A percentile compares a stretch with the other conserved stretches of the same genome.
These are phyloP conservation scores for Tachyglossus aculeatus DNA, from an alignment of 2,797 vertebrate species.

Conservation along the genomic window DNA sequence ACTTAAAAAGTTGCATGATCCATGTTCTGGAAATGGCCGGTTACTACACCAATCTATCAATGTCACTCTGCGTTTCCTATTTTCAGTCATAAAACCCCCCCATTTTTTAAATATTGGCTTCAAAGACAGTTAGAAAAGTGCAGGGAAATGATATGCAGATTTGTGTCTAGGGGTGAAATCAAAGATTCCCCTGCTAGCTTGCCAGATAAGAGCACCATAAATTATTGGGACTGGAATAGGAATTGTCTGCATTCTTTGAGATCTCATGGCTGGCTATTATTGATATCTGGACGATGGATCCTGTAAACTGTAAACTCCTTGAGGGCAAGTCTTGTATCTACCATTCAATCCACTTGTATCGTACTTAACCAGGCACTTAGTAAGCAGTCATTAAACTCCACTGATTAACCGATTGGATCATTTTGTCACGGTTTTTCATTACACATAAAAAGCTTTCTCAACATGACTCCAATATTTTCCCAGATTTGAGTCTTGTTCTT, in stretches of 20 bases:
- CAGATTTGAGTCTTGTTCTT: too few species aligned
- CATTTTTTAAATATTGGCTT: neutral
- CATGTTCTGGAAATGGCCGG: neutral
- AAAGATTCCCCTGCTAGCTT: constrained; percentile 3
- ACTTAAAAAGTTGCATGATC: too few species aligned
- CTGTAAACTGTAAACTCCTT: too few species aligned
- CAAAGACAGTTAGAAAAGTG: neutral
- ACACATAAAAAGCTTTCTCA: too few species aligned
- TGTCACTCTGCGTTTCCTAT: neutral
- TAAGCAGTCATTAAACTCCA: too few species aligned
- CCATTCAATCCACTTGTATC: too few species aligned
- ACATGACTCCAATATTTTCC: too few species aligned
- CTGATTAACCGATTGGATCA: too few species aligned
- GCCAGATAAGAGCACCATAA: constrained; percentile 16
- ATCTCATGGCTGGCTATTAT: constrained; percentile 22
- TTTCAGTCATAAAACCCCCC: neutral
- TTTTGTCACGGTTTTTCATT: too few species aligned
- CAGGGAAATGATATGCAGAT: neutral
- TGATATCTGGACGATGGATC: constrained; percentile 21
- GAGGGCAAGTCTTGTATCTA: too few species aligned
- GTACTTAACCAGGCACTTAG: too few species aligned
- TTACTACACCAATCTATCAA: neutral
- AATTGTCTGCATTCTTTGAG: constrained; percentile 8
- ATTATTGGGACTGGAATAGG: constrained; percentile 4
- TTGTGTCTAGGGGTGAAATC: neutral